Evolutionary conservation across 2,888 invertebrate genomes (phyloP).

Genomic region (Polyommatus iphigenia): DNA sequence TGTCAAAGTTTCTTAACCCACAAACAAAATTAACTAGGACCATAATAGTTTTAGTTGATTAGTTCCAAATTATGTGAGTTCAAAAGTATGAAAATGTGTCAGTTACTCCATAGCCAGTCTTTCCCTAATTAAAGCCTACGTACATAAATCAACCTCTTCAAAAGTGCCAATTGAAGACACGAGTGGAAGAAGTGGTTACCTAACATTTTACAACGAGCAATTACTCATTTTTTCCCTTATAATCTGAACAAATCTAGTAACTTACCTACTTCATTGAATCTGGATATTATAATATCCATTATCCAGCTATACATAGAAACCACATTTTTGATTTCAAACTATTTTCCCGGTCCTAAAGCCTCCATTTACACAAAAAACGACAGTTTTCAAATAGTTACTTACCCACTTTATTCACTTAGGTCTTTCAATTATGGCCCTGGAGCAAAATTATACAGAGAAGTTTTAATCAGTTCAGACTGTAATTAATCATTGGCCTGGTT

Average conservation of each 20-base stretch:
- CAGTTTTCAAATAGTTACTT: too few species aligned
- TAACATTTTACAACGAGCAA: too few species aligned
- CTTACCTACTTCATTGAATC: too few species aligned
- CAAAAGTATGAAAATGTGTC: conserved; percentile 17
- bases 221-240: too few species aligned
- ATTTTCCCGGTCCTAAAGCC: too few species aligned
- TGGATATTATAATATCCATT: too few species aligned
- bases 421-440: not conserved
- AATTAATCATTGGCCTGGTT: conserved; percentile 22
- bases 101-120: not conserved
- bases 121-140: not conserved
- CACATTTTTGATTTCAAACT: too few species aligned
- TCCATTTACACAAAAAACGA: too few species aligned
- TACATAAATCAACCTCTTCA: conserved; percentile 6
- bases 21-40: not conserved
- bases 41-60: not conserved
- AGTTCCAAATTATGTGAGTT: not conserved
- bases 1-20: not conserved
- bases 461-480: conserved; percentile 24
- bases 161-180: not conserved
- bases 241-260: too few species aligned
- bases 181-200: too few species aligned
- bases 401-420: too few species aligned
- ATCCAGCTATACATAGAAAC: too few species aligned
- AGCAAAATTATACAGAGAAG: conserved; percentile 16